phyloP scores from a whole-genome alignment of 2,888 invertebrate genomes.

The Epinotia nisella region DNA sequence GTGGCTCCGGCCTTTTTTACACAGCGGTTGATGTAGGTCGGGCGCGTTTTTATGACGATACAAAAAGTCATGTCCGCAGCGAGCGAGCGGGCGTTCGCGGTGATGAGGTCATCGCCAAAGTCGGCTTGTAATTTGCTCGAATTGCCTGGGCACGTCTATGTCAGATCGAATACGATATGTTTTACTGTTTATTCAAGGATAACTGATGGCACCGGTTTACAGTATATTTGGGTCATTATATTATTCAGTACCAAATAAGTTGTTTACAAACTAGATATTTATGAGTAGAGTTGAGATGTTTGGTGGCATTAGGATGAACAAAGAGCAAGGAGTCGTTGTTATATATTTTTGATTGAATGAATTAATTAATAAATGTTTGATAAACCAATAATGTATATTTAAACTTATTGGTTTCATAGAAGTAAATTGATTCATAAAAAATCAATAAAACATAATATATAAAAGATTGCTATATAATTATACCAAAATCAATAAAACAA shows the following conservation, averaged over 20 bases:
- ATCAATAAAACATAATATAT: too few species aligned
- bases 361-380: too few species aligned
- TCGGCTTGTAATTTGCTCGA: slow-evolving; percentile 43
- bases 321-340: too few species aligned
- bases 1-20: slow-evolving; percentile 59
- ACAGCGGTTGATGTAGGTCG: slow-evolving; percentile 78
- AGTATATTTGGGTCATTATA: background rate
- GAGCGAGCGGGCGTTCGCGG: slow-evolving; percentile 54
- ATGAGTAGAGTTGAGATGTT: too few species aligned
- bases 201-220: background rate
- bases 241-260: background rate
- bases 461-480: too few species aligned
- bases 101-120: slow-evolving; percentile 65
- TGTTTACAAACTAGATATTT: too few species aligned
- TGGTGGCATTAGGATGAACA: too few species aligned
- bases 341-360: too few species aligned
- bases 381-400: too few species aligned
- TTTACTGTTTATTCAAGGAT: slow-evolving; percentile 6
- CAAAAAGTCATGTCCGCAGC: slow-evolving; percentile 66
- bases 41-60: slow-evolving; percentile 62
- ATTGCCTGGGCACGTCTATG: slow-evolving; percentile 45
- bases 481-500: too few species aligned
- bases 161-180: slow-evolving; percentile 6
- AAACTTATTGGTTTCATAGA: too few species aligned
- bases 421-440: too few species aligned